Percentiles rank a stretch among this genome's conserved stretches.
Conservation (phyloP, 2,888 invertebrate species). For the Pseudococcus longispinus region DNA sequence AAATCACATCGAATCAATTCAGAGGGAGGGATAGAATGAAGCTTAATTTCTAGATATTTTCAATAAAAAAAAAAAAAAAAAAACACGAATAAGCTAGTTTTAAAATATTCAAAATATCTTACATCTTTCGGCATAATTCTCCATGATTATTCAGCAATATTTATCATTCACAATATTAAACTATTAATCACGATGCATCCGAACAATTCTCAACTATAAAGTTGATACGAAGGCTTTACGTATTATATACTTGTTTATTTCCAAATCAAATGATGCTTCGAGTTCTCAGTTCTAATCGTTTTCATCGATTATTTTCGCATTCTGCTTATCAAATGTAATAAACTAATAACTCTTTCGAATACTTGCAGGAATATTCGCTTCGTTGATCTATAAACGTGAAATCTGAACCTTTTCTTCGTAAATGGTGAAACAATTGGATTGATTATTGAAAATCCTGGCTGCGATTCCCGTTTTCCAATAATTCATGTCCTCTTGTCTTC, state of each 20-base stretch:
- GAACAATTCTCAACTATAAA: neutral
- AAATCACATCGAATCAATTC: too few relatives aligned
- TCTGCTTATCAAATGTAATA: neutral
- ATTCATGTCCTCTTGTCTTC: too few relatives aligned
- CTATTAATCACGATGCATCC: neutral
- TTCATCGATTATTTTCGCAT: neutral
- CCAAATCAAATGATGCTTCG: neutral
- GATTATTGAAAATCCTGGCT: too few relatives aligned
- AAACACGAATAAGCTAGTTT: neutral
- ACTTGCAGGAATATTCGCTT: too few relatives aligned
- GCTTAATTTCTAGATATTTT: too few relatives aligned
- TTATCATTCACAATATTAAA: neutral
- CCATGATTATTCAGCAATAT: neutral
- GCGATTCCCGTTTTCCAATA: too few relatives aligned
- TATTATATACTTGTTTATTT: neutral
- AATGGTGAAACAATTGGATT: too few relatives aligned
- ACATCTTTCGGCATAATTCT: neutral
- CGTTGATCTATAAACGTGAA: too few relatives aligned
- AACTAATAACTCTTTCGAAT: neutral
- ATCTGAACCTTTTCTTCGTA: too few relatives aligned
- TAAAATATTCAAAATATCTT: neutral
- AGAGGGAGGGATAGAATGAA: too few relatives aligned
- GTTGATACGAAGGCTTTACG: neutral
- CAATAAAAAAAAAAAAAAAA: neutral
- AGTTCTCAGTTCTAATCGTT: neutral